Base-by-base conservation (phyloP, 2,113 vertebrate genomes). In the Equus quagga region DNA sequence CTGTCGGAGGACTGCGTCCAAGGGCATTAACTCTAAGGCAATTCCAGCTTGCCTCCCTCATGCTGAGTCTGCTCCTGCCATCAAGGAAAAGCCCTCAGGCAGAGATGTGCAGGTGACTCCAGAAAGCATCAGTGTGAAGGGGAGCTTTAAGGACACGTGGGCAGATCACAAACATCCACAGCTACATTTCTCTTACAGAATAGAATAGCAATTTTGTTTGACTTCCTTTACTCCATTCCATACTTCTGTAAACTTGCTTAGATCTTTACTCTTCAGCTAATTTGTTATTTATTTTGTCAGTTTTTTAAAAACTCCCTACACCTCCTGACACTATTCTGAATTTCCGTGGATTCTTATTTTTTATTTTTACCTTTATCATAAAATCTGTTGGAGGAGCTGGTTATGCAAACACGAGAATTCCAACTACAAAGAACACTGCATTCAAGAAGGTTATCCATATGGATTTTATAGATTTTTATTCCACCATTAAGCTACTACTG, bases 381-480 rank as follows among this genome's bases (percentile, higher is more conserved):
- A 75, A 54, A 92, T 89, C 70, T 70, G 11, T 36, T 85, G 58
- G 31, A 58, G 36, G 60, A 87, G 14, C 28, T 70, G 46, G 31
- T 18, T 92, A 19, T 76, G 10, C 8, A 85, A 62, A 80, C 26
- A 54, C 51, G 64, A 92, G 24, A 9, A 23, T 18, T 46, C 14
- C 23, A 78, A 23, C 69, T 83, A 21, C 12, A 85, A 49, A 81
- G 28, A 85, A 62, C 36, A 88, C n/a, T 83, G 12, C 19, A 64
- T 49, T 83, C 36, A 19, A 49, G 51, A 91, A 78, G 4, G 41
- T 80, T 92, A 56, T 85, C 24, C 44, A 64, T 44, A 23, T 86
- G 70, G 51, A 80, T 92, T 89, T 92, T 41, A 76, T 49, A 64
- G 73, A 75, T 49, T 72, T 91, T 70, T 73, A 54, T 95, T 88